Evolutionary conservation across 2,888 invertebrate genomes (phyloP).

Genomic region (Arge pagana): DNA sequence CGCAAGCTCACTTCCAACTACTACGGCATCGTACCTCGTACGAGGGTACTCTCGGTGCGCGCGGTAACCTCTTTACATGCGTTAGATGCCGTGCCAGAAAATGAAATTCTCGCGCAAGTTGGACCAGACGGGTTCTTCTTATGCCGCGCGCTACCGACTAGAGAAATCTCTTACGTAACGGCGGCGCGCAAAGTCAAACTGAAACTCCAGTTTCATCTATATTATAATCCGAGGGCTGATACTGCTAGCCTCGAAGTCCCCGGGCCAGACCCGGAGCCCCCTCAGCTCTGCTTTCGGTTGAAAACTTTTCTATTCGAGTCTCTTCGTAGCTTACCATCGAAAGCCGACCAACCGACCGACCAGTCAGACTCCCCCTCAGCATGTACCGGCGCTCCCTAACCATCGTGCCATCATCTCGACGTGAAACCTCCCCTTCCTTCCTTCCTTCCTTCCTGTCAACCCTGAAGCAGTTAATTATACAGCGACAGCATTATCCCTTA

Average conservation of each 20-base stretch:
- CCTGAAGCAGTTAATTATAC: conserved; percentile 36
- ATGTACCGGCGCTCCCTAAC: neutral
- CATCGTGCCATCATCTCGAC: too few species aligned
- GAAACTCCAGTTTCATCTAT: conserved; percentile 40
- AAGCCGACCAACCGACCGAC: too few species aligned
- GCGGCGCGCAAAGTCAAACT: conserved; percentile 38
- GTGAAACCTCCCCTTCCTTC: neutral
- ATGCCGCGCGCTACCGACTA: conserved; percentile 13
- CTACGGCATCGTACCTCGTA: too few species aligned
- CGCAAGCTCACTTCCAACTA: too few species aligned
- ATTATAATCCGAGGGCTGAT: conserved; percentile 38
- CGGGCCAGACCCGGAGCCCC: conserved; percentile 3
- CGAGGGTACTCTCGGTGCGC: too few species aligned
- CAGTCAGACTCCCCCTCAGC: neutral
- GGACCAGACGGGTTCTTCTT: conserved; percentile 14
- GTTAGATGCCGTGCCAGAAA: too few species aligned
- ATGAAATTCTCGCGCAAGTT: too few species aligned
- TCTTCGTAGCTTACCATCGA: too few species aligned
- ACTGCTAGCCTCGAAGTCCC: conserved; percentile 3
- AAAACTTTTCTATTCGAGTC: conserved; percentile 16
- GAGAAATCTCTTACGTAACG: conserved; percentile 8
- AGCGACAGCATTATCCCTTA: conserved; percentile 35
- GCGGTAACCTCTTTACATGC: too few species aligned
- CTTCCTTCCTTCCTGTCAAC: conserved; percentile 15
- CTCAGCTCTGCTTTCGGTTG: neutral